Percentiles rank a stretch among this genome's conserved stretches.
These are phyloP conservation scores for Acanthurus lineatus DNA, from an alignment of 2,797 vertebrate genomes.

Conservation along the genomic window DNA sequence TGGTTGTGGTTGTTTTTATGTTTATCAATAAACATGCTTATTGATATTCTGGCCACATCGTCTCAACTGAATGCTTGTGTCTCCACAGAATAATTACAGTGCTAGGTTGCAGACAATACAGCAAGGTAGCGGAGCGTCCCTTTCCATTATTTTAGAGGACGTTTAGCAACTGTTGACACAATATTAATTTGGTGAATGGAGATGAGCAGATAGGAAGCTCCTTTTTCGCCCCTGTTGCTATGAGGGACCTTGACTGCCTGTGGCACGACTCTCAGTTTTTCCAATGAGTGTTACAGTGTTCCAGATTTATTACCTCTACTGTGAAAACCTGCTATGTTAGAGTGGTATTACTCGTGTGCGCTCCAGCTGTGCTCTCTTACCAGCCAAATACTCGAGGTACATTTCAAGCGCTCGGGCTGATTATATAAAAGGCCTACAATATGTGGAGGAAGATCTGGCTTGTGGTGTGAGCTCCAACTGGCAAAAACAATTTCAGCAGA, in stretches of 20 bases:
- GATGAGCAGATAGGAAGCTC: conserved; percentile 44
- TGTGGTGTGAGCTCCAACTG: conserved; percentile 10
- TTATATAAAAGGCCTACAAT: conserved; percentile 24
- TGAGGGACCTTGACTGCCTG: conserved; percentile 15
- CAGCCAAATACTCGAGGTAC: not conserved
- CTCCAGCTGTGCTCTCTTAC: conserved; percentile 19
- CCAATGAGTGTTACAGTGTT: not conserved
- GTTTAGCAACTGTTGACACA: conserved; percentile 66
- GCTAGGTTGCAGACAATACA: conserved; percentile 40
- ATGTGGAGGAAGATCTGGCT: conserved; percentile 1
- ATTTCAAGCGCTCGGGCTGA: conserved; percentile 10
- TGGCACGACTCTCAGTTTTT: not conserved
- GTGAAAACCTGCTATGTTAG: conserved; percentile 13
- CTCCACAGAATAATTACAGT: conserved; percentile 40
- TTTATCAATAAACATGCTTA: conserved; percentile 43
- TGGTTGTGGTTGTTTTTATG: conserved; percentile 24
- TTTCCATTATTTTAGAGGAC: conserved; percentile 61
- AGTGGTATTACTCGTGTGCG: conserved; percentile 2
- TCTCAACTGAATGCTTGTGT: conserved; percentile 23
- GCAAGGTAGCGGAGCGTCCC: conserved; percentile 41
- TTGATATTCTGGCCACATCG: conserved; percentile 53
- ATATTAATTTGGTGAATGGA: conserved; percentile 51
- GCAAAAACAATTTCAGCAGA: conserved; percentile 17
- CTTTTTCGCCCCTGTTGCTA: conserved; percentile 36
- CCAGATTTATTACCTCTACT: conserved; percentile 2